A percentile compares a stretch with the other conserved stretches of the same genome.
Evolutionary conservation across 2,797 vertebrate species (phyloP).

Genomic region (Hydrophis major): DNA sequence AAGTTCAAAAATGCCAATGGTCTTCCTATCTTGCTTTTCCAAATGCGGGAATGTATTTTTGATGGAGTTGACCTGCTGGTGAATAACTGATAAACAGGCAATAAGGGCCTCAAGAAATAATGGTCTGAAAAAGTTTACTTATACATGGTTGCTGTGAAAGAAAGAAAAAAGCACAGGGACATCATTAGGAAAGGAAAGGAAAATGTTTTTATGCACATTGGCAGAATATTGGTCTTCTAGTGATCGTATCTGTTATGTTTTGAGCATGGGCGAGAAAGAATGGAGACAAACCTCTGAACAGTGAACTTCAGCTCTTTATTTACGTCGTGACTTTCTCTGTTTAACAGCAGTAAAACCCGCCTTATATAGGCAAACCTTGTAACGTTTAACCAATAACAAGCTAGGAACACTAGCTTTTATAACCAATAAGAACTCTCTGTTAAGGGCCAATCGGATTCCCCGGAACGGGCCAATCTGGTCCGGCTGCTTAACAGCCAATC

Average conservation of each 20-base stretch:
- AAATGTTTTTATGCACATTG: background rate
- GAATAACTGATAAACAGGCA: background rate
- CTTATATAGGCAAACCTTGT: too few relatives aligned
- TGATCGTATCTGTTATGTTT: background rate
- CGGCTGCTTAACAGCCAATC: too few relatives aligned
- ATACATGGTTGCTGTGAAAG: background rate
- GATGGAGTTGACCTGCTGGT: background rate
- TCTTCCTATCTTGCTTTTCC: background rate
- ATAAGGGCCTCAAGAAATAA: background rate
- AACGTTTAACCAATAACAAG: too few relatives aligned
- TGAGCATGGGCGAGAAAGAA: too few relatives aligned
- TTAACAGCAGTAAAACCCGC: too few relatives aligned
- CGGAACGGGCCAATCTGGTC: too few relatives aligned
- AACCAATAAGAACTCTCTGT: too few relatives aligned
- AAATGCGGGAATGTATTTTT: background rate
- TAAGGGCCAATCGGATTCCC: too few relatives aligned
- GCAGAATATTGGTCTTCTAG: background rate
- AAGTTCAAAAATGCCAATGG: background rate
- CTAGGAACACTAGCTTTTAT: too few relatives aligned
- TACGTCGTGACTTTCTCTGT: too few relatives aligned
- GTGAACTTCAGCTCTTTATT: too few relatives aligned
- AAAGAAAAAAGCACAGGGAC: background rate
- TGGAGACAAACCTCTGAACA: too few relatives aligned
- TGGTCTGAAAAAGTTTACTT: background rate
- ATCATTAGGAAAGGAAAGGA: background rate